Base-by-base conservation (phyloP, 2,888 invertebrate species). In the Drosophila neonasuta region DNA sequence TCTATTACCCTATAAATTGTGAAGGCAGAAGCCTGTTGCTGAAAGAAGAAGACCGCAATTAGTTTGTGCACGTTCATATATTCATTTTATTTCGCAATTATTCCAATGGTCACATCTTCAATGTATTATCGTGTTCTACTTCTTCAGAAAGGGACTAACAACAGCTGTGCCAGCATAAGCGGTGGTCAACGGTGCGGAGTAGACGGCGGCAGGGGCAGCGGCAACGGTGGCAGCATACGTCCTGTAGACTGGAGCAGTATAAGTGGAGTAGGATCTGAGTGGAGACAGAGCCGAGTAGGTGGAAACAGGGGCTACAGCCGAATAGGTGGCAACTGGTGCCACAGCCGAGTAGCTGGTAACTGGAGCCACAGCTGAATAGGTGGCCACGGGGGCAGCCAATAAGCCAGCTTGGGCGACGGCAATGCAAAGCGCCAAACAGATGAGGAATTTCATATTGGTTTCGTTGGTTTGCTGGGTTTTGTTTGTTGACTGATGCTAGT, bases 381-480 rank as follows among this genome's bases (percentile, higher is more conserved):
- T 71, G 72, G 52, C 52, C n/a, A 72, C 54, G 11, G 73, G 70
- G 29, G 73, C 59, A 11, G 59, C 44, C 59, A 71, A 49, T 48
- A 71, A 60, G 8, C 68, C 68, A 49, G 74, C 74, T 56, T 73
- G 74, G 4, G 75, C 63, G 39, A 48, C 41, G 11, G 71, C 64
- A 50, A 63, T 44, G 51, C 70, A 69, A 15, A 69, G 36, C 24
- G 56, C 45, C 45, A 72, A 63, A 57, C 52, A 48, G 45, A 74
- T 59, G 71, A 70, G 58, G 48, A 71, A 59, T 71, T 73, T 73
- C 73, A 73, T 73, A 56, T 75, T 71, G 71, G 41, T 44, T 68
- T 39, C 39, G 15, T 50, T 45, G 39, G 30, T n/a, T 36, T 52
- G 24, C 15, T 5, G n/a, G 24, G 17, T 44, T 44, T 11, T 24